Evolutionary conservation across 2,113 vertebrate species (phyloP), one percentile per base, ranked within the genome.

Genomic region (Apodemus sylvaticus): DNA sequence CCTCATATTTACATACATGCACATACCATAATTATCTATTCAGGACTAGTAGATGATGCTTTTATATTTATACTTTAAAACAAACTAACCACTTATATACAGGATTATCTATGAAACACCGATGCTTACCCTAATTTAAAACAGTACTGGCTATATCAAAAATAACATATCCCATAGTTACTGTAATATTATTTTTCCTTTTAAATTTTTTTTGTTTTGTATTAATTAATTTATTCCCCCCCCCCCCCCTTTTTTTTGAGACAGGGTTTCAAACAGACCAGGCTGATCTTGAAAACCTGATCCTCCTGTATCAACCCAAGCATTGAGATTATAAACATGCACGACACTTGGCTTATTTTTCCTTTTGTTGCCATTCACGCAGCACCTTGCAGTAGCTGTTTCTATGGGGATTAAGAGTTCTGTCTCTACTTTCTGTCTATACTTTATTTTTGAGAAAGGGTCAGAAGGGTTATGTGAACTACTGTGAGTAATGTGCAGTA

Each of bases 61-160:
- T 90, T 89, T 73, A 71, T 87, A 83, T 29, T 53, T 87, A 77
- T 62, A 64, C 58, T 92, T 83, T 73, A 92, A 48, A 90, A 66
- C 14, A 82, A 94, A 60, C 19, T 10, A 71, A n/a, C 16, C 9
- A 87, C 0, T 64, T 34, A 24, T 74, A 42, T 73, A 85, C 1
- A 83, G 19, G 22, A 90, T 82, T 86, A 87, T 34, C 73, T 92
- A 88, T 3, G 89, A 14, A 53, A 94, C 73, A 64, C 36, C 88
- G 29, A 93, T 82, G 53, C 51, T 90, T 87, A 86, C 71, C 31
- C 73, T 90, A 97, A 92, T 87, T 97, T 88, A 95, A 95, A 96
- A 91, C 76, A 77, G 14, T 64, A 96, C 36, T 60, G 8, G 66
- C 16, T 82, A 76, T 83, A 22, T 26, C 64, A 29, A 82, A 87